Base-by-base conservation (phyloP, 2,113 vertebrate genomes). In the Macheiramphus alcinus region DNA sequence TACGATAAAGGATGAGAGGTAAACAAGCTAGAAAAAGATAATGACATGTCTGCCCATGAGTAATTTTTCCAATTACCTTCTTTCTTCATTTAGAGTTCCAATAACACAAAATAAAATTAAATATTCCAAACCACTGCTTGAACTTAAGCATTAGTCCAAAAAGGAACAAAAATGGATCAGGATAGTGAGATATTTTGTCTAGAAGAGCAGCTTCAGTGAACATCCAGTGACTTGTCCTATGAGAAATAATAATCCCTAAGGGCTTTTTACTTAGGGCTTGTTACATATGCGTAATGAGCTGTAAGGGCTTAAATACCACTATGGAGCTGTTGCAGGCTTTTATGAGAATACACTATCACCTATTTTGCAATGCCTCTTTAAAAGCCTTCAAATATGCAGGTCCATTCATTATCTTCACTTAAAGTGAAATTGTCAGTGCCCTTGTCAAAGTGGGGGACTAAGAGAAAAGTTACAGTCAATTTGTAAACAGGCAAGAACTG, bases 261-360 rank as follows among this genome's bases (percentile, higher is more conserved):
- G 87, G 87, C 80, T 95, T 97, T 95, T 97, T 95, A 95, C 84
- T 85, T 45, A 91, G 84, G 87, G 62, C 91, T 96, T 91, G 80
- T 95, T 97, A 94, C 89, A 80, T 86, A 94, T 34, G 91, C 38
- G 8, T 94, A 89, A 94, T 91, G 73, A 95, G 91, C 80, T 97
- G 76, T 91, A 94, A 94, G 80, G 94, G 76, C 89, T 94, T 95
- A 93, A 97, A 95, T 73, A 94, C 86, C 84, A 58, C 45, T 50
- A 58, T 18, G 84, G 91, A 97, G 86, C 87, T 96, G 66, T 53
- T 93, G 62, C 78, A 86, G 91, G 73, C 91, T 97, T 95, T 94
- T 95, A 93, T 55, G 86, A 89, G 86, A 82, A 94, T 38, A 96
- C 50, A 70, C 94, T 61, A 75, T 21, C 94, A 94, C 73, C 89